Evolutionary conservation across 1,140 invertebrate genomes (phyloP).

Genomic region (Penaeus indicus): DNA sequence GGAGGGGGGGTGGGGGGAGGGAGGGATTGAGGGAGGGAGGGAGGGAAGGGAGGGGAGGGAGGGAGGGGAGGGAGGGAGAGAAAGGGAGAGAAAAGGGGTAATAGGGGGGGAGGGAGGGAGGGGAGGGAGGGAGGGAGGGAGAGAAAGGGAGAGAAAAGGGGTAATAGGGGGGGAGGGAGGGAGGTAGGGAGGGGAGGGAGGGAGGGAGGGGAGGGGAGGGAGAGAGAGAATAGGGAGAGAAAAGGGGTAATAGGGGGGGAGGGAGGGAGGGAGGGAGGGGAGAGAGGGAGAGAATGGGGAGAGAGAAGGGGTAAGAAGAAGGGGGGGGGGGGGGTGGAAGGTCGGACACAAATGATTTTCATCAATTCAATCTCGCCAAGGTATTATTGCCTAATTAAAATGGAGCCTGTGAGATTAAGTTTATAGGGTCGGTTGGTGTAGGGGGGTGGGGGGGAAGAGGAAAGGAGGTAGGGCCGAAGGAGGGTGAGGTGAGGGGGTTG

Average conservation of each 20-base stretch:
- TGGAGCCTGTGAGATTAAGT: constrained; percentile 49
- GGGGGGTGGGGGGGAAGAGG: background rate
- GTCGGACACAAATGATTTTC: constrained; percentile 63
- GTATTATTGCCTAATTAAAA: constrained; percentile 65
- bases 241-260: too few species aligned
- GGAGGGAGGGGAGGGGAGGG: background rate
- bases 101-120: too few species aligned
- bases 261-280: background rate
- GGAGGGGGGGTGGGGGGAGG: too few species aligned
- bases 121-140: background rate
- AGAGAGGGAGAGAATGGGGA: background rate
- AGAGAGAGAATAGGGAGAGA: too few species aligned
- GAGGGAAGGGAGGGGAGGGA: too few species aligned
- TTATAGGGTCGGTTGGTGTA: constrained; percentile 28
- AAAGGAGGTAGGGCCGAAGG: background rate
- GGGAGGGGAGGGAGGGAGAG: too few species aligned
- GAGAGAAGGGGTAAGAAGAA: too few species aligned
- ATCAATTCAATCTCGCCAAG: constrained; percentile 62
- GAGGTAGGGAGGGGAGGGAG: too few species aligned
- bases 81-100: too few species aligned
- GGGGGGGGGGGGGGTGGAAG: background rate
- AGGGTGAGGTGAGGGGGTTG: background rate
- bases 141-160: background rate
- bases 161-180: too few species aligned
- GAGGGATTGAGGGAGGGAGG: too few species aligned